A percentile compares a stretch with the other conserved stretches of the same genome.
These are phyloP conservation scores for Drosophila ogumai DNA, from an alignment of 1,140 invertebrate species.

Conservation along the genomic window DNA sequence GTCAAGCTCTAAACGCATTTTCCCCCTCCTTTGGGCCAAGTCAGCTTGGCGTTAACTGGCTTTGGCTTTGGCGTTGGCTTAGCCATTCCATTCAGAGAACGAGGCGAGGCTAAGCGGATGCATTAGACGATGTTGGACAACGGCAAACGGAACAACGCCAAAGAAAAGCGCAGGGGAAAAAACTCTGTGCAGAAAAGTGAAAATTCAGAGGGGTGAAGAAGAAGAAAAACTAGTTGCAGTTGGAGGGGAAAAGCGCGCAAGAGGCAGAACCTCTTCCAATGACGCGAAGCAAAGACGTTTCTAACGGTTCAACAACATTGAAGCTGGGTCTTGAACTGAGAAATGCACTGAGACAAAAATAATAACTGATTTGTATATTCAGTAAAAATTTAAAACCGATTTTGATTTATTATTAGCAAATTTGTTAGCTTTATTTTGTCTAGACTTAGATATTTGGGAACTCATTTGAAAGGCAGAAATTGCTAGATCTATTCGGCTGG, in stretches of 20 bases:
- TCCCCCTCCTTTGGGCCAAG: neutral
- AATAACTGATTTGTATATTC: neutral
- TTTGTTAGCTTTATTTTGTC: neutral
- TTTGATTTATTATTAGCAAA: neutral
- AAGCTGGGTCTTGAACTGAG: constrained; percentile 21
- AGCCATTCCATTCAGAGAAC: constrained; percentile 59
- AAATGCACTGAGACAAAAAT: neutral
- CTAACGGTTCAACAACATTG: constrained; percentile 51
- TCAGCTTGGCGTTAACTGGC: constrained; percentile 58
- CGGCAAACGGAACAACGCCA: constrained; percentile 48
- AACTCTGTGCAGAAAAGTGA: constrained; percentile 64
- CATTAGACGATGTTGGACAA: constrained; percentile 61
- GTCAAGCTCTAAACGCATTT: constrained; percentile 48
- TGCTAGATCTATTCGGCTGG: neutral
- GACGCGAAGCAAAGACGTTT: constrained; percentile 53
- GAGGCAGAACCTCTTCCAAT: constrained; percentile 40
- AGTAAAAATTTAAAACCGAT: too few relatives aligned
- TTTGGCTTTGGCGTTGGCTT: constrained; percentile 51
- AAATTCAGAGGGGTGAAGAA: constrained; percentile 43
- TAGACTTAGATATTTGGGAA: neutral
- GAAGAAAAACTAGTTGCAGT: constrained; percentile 12
- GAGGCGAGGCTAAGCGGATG: constrained; percentile 65
- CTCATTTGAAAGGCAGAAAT: neutral
- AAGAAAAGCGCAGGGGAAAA: constrained; percentile 13
- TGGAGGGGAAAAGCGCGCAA: neutral